phyloP scores from a whole-genome alignment of 2,113 vertebrate genomes.

The Bufo gargarizans region DNA sequence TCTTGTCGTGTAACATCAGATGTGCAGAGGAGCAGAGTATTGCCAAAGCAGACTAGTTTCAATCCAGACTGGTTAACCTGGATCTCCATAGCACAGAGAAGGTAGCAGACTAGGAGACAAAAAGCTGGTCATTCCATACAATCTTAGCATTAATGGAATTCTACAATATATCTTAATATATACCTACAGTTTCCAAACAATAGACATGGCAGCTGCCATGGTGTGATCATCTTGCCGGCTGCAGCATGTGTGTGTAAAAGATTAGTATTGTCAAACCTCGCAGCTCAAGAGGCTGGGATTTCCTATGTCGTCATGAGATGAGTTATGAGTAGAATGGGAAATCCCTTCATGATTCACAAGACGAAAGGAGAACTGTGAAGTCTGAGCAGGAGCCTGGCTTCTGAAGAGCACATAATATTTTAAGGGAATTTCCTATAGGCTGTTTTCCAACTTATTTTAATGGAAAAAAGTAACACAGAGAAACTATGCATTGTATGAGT shows the following conservation, averaged over 20 bases:
- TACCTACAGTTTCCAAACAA: conserved; percentile 51
- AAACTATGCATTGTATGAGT: too few relatives aligned
- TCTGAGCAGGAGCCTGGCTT: neutral
- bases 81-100: conserved; percentile 52
- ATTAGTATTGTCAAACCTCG: neutral
- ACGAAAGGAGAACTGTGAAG: conserved; percentile 9
- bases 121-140: neutral
- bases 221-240: conserved; percentile 31
- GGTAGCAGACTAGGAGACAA: conserved; percentile 66
- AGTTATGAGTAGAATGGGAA: neutral
- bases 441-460: neutral
- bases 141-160: neutral
- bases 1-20: conserved; percentile 57
- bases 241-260: neutral
- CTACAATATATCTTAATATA: neutral
- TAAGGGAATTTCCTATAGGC: neutral
- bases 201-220: conserved; percentile 28
- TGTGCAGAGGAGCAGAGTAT: conserved; percentile 70
- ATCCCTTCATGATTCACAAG: conserved; percentile 26
- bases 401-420: neutral
- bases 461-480: neutral
- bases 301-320: conserved; percentile 43
- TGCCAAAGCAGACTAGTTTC: conserved; percentile 68
- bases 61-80: conserved; percentile 57
- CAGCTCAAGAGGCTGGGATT: conserved; percentile 34